Base-by-base conservation (phyloP, 2,888 invertebrate species). In the Nymphalis c-album region DNA sequence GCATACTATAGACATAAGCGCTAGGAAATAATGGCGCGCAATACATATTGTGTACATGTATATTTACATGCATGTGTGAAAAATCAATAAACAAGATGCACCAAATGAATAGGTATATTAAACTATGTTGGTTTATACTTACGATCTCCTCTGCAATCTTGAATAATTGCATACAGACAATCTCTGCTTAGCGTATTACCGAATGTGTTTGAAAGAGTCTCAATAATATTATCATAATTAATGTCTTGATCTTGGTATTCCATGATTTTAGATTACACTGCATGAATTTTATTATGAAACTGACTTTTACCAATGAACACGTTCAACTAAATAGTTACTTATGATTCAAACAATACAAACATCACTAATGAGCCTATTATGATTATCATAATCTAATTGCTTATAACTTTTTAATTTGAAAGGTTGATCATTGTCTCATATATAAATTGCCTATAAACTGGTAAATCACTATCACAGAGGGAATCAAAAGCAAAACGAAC, bases 61-160 rank as follows among this genome's bases (percentile, higher is more conserved):
- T 26, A 70, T 35, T 55, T 40, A 63, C 53, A 60, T 55, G 51
- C 53, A 60, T 60, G 60, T 46, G 64, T 50, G 58, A 26, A 20
- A 64, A 64, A 64, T 60, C 64, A 64, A 64, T 60, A 64, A 59
- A 51, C 26, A 45, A 59, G 46, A 46, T 53, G 55, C 47, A 67
- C 13, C 10, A 35, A 10, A 40, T 57, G 35, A 6, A 40, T 57
- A 51, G 4, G 3, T 22, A 20, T 50, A 50, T 7, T 53, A 26
- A 60, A 51, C 6, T 3, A 4, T 47, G 46, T 20, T 63, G n/a
- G 65, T 59, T 61, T 7, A 60, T 76, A 90, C 91, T 89, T 81
- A 91, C 91, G 74, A 75, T 91, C 86, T 17, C 90, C 91, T 7
- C 73, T 79, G 67, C 81, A 91, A 72, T 82, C 87, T 70, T 89